A percentile compares a stretch with the other conserved stretches of the same genome.
phyloP scores from a whole-genome alignment of 2,888 invertebrate genomes.

The Papilio elwesi region DNA sequence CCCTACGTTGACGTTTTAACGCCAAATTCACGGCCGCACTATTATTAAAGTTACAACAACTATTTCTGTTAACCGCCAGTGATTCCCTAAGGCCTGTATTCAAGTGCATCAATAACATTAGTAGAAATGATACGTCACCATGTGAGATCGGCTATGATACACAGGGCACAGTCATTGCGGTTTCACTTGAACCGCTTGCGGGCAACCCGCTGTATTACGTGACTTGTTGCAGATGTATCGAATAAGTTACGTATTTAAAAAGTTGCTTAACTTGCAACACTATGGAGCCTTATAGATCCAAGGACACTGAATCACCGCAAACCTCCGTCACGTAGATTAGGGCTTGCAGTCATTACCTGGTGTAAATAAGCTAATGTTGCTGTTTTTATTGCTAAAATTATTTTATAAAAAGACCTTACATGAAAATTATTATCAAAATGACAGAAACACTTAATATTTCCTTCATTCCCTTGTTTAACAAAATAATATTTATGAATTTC shows the following conservation, averaged over 20 bases:
- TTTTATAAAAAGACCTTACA: too few relatives aligned
- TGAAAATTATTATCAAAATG: too few relatives aligned
- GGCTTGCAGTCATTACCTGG: too few relatives aligned
- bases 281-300: neutral
- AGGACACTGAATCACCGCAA: neutral
- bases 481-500: too few relatives aligned
- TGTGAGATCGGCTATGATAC: neutral
- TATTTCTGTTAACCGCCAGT: constrained; percentile 43
- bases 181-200: neutral
- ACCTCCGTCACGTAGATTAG: too few relatives aligned
- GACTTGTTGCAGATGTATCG: constrained; percentile 6
- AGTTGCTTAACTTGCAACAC: neutral
- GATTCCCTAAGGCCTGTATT: constrained; percentile 57
- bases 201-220: constrained; percentile 6
- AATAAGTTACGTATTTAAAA: neutral
- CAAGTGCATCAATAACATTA: neutral
- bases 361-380: too few relatives aligned
- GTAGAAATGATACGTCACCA: constrained; percentile 31
- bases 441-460: too few relatives aligned
- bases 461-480: too few relatives aligned
- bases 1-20: constrained; percentile 44
- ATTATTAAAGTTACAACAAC: constrained; percentile 51
- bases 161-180: constrained; percentile 25
- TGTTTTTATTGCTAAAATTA: too few relatives aligned
- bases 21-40: constrained; percentile 50